Conservation (phyloP, 2,113 vertebrate genomes). For the Grantiella picta region DNA sequence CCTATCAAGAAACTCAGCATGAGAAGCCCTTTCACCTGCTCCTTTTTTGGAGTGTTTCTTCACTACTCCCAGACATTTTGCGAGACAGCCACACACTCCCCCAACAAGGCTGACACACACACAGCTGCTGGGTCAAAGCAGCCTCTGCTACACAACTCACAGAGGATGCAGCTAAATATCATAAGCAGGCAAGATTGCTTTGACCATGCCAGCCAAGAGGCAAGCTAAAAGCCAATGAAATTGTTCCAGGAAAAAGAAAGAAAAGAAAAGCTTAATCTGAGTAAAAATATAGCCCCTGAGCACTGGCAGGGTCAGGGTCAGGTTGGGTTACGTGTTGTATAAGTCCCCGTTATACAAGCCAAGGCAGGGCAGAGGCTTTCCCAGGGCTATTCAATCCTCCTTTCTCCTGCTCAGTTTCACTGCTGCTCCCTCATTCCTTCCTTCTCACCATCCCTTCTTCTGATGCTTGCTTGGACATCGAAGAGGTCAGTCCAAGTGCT, state of each 20-base stretch:
- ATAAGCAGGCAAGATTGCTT: neutral
- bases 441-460: neutral
- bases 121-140: neutral
- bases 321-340: constrained; percentile 47
- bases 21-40: neutral
- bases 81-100: rapidly evolving
- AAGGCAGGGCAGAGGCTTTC: constrained; percentile 30
- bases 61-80: rapidly evolving
- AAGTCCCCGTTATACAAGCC: constrained; percentile 41
- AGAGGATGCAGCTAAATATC: neutral
- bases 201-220: neutral
- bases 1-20: neutral
- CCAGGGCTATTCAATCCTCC: neutral
- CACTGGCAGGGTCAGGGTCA: constrained; percentile 57
- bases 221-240: constrained; percentile 37
- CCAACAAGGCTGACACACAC: neutral
- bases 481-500: neutral
- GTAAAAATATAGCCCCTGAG: constrained; percentile 48
- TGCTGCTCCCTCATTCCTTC: neutral
- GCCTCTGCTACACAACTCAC: rapidly evolving
- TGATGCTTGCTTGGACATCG: neutral
- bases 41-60: neutral
- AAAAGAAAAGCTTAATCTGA: constrained; percentile 53
- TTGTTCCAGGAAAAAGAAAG: constrained; percentile 27
- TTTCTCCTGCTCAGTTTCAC: neutral